Evolutionary conservation across 2,888 invertebrate species (phyloP), one percentile per base, ranked within the genome.

Genomic region (Orthosia incerta): DNA sequence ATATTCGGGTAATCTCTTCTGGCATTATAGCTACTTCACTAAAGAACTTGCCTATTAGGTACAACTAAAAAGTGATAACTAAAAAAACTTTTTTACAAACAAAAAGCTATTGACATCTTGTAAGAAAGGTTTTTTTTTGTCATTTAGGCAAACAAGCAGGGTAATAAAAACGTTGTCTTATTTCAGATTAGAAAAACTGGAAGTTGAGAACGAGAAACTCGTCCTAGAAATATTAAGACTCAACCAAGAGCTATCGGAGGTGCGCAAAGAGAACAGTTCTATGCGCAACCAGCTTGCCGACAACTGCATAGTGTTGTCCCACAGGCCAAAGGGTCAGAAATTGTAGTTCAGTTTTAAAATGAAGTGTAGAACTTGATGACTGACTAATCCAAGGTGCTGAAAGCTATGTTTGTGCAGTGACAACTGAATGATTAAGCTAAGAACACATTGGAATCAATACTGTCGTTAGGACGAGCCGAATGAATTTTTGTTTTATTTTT

Each of bases 181-280:
- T 93, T 93, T 51, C 93, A 96, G 96, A 86, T 89, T 96, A 87
- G 94, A 95, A 80, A 95, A 95, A 89, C 75, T 95, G 72, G 95
- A 96, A 90, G 91, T 92, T 74, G 98, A 98, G 83, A 98, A 98
- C 82, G 98, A 98, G 87, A 97, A 97, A 87, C 94, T 98, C 15
- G 96, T 97, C 9, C 96, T 97, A 89, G 98, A 98, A 92, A 95
- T 98, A 74, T 97, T 98, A 83, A 96, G 97, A 81, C 94, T 98
- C 74, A 97, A 98, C 89, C 97, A 97, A 89, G 97, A 98, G 91
- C 96, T 98, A 85, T 94, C 97, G 13, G 97, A 98, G 85, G 94
- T 98, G 60, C 97, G 98, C 89, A 97, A 97, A 84, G 98, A 98
- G 90, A 99, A 99, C 91, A 95, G 97, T 62, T 96, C 97, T 57